Percentiles rank a stretch among this genome's conserved stretches.
These are phyloP conservation scores for Aricia artaxerxes DNA, from an alignment of 2,888 invertebrate genomes.

Conservation along the genomic window DNA sequence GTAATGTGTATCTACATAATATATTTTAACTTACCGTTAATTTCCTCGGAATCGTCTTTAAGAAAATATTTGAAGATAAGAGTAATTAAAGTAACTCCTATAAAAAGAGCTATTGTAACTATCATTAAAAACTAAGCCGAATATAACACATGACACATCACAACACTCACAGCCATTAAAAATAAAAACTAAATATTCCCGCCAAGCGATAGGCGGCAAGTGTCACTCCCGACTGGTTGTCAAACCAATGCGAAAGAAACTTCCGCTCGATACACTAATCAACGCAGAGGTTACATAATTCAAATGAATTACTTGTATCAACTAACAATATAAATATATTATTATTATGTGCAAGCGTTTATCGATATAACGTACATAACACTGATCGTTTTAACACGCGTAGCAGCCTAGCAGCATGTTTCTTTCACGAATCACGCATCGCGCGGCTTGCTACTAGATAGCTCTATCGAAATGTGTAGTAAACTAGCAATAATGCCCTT, in stretches of 20 bases:
- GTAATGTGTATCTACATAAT: too few relatives aligned
- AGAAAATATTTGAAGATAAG: slow-evolving; percentile 52
- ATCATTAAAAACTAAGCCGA: slow-evolving; percentile 52
- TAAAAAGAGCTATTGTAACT: slow-evolving; percentile 59
- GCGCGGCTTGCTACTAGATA: slow-evolving; percentile 39
- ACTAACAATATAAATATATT: slow-evolving; percentile 37
- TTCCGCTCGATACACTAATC: slow-evolving; percentile 38
- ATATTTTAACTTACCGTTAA: slow-evolving; percentile 48
- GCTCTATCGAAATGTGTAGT: slow-evolving; percentile 41
- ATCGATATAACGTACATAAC: slow-evolving; percentile 41
- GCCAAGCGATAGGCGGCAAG: slow-evolving; percentile 58
- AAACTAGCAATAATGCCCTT: slow-evolving; percentile 42
- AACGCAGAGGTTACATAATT: slow-evolving; percentile 39
- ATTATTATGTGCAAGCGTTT: slow-evolving; percentile 38
- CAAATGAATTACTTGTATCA: slow-evolving; percentile 37
- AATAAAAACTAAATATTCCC: slow-evolving; percentile 55
- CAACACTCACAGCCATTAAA: slow-evolving; percentile 60
- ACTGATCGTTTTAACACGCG: slow-evolving; percentile 37
- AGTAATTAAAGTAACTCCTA: slow-evolving; percentile 55
- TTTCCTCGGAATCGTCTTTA: slow-evolving; percentile 42
- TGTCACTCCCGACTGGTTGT: slow-evolving; percentile 52
- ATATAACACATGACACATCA: slow-evolving; percentile 69
- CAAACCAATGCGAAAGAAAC: slow-evolving; percentile 37
- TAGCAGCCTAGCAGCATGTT: slow-evolving; percentile 41
- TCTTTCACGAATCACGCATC: slow-evolving; percentile 45